phyloP scores from a whole-genome alignment of 2,113 vertebrate genomes.

The Sceloporus tristichus region DNA sequence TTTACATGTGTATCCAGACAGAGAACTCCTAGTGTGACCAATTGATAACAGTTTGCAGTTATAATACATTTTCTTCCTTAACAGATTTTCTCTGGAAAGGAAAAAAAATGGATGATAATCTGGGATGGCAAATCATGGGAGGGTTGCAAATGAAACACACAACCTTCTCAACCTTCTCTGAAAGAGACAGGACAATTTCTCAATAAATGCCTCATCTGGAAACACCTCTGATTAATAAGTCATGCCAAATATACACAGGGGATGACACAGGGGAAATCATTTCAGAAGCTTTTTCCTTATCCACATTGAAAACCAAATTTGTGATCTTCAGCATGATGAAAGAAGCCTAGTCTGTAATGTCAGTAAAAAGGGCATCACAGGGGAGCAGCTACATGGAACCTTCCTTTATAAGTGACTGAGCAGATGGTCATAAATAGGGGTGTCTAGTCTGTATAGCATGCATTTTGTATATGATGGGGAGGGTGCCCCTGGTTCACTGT shows the following conservation, averaged over 20 bases:
- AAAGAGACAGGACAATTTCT: background rate
- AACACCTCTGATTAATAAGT: slow-evolving; percentile 26
- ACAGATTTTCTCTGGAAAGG: background rate
- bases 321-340: background rate
- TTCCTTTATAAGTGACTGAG: background rate
- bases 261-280: slow-evolving; percentile 60
- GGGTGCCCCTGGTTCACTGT: too few species aligned
- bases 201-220: background rate
- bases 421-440: background rate
- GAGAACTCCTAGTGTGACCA: background rate
- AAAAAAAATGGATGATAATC: background rate
- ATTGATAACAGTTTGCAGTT: background rate
- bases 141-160: background rate
- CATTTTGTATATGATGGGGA: background rate
- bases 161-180: background rate
- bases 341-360: background rate
- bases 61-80: background rate
- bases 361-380: background rate
- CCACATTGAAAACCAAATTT: background rate
- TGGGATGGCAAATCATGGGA: background rate
- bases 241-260: rapidly evolving
- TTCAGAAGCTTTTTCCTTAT: background rate
- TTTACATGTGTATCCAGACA: background rate
- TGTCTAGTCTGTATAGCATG: background rate
- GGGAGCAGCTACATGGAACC: background rate